Evolutionary conservation across 1,140 invertebrate genomes (phyloP).

Genomic region (Acyrthosiphon pisum): DNA sequence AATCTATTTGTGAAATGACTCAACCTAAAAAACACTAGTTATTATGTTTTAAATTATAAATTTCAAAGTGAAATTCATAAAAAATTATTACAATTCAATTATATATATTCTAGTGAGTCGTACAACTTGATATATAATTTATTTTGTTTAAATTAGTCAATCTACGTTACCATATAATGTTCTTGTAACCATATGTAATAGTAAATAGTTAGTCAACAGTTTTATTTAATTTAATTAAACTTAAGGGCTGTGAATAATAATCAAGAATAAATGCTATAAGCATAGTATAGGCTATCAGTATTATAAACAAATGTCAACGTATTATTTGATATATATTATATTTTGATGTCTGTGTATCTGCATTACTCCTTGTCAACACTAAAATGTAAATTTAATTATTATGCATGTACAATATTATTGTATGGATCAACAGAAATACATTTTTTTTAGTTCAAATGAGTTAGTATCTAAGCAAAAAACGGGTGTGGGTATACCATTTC

Average conservation of each 20-base stretch:
- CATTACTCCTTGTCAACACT: not conserved
- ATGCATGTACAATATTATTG: not conserved
- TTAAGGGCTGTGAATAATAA: slow-evolving; percentile 55
- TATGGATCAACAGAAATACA: not conserved
- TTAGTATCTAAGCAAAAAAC: slow-evolving; percentile 16
- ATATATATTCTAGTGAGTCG: slow-evolving; percentile 26
- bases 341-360: not conserved
- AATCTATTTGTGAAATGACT: not conserved
- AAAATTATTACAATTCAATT: not conserved
- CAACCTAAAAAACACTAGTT: not conserved
- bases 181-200: not conserved
- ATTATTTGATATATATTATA: slow-evolving; percentile 34
- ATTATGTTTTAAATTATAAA: not conserved
- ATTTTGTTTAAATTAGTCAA: slow-evolving; percentile 35
- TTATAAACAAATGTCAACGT: slow-evolving; percentile 38
- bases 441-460: not conserved
- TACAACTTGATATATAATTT: slow-evolving; percentile 28
- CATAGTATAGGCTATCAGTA: slow-evolving; percentile 46
- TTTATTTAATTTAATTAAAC: slow-evolving; percentile 32
- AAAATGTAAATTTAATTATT: not conserved
- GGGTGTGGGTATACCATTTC: slow-evolving; percentile 29
- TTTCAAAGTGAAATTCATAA: not conserved
- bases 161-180: slow-evolving; percentile 30
- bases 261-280: slow-evolving; percentile 50
- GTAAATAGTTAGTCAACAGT: slow-evolving; percentile 19